A percentile compares a stretch with the other conserved stretches of the same genome.
These are phyloP conservation scores for Takifugu bimaculatus DNA, from an alignment of 2,113 vertebrate species.

Conservation along the genomic window DNA sequence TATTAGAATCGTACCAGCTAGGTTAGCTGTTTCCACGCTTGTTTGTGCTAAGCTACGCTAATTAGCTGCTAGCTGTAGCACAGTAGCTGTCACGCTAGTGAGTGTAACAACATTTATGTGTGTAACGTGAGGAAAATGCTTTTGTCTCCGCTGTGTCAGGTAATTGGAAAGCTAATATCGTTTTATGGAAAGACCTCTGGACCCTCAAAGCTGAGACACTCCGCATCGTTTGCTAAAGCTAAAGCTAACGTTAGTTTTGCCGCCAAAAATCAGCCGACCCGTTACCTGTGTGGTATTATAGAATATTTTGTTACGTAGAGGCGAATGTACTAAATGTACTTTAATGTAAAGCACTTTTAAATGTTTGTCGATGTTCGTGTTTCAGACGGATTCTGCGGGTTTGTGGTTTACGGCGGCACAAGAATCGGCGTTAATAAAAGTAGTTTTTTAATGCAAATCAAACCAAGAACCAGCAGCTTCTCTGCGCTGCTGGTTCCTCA, in stretches of 20 bases:
- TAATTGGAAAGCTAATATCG: too few relatives aligned
- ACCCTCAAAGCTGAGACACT: slow-evolving; percentile 30
- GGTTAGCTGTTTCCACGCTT: neutral
- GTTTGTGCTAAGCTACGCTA: slow-evolving; percentile 7
- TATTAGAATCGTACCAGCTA: neutral
- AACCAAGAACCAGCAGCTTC: slow-evolving; percentile 14
- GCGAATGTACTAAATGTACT: slow-evolving; percentile 68
- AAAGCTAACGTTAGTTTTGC: slow-evolving; percentile 41
- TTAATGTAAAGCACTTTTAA: slow-evolving; percentile 75
- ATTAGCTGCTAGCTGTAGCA: neutral
- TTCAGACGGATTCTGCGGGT: slow-evolving; percentile 32
- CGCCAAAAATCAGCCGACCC: slow-evolving; percentile 40
- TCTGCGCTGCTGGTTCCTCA: slow-evolving; percentile 35
- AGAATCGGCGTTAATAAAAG: slow-evolving; percentile 6
- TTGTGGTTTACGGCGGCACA: slow-evolving; percentile 31
- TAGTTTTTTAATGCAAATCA: slow-evolving; percentile 25
- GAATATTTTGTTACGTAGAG: slow-evolving; percentile 50
- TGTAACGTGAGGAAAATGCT: too few relatives aligned
- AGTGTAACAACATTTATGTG: neutral
- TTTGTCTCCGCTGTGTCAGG: too few relatives aligned
- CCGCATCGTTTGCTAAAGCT: slow-evolving; percentile 22
- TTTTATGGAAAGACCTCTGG: slow-evolving; percentile 1
- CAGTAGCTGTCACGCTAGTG: neutral
- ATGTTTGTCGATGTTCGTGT: slow-evolving; percentile 55
- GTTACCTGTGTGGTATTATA: slow-evolving; percentile 53